A percentile compares a stretch with the other conserved stretches of the same genome.
Evolutionary conservation across 1,140 invertebrate species (phyloP).

Genomic region (Drosophila varians): DNA sequence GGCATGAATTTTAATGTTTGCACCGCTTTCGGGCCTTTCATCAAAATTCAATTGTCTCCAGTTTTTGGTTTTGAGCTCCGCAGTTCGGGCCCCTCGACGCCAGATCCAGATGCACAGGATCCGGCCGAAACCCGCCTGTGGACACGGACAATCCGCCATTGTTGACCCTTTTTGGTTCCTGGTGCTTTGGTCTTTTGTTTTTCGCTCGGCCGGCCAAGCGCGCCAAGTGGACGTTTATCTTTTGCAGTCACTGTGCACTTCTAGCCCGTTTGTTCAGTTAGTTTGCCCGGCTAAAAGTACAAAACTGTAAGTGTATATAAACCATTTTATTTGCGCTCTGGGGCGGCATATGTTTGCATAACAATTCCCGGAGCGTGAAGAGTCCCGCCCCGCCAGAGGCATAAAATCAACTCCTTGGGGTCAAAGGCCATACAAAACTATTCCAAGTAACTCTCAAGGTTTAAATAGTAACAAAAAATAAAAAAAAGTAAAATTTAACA

Average conservation of each 20-base stretch:
- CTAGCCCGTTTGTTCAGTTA: slow-evolving; percentile 9
- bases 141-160: slow-evolving; percentile 53
- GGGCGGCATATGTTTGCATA: slow-evolving; percentile 77
- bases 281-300: slow-evolving; percentile 28
- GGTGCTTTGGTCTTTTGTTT: slow-evolving; percentile 66
- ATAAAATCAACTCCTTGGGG: slow-evolving; percentile 17
- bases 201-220: slow-evolving; percentile 71
- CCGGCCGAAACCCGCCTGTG: slow-evolving; percentile 9
- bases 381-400: background rate
- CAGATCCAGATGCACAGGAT: slow-evolving; percentile 30
- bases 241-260: slow-evolving; percentile 74
- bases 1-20: slow-evolving; percentile 61
- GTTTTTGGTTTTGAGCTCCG: slow-evolving; percentile 9
- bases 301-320: slow-evolving; percentile 45
- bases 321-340: slow-evolving; percentile 72
- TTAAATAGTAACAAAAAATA: too few species aligned
- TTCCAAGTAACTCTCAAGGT: too few species aligned
- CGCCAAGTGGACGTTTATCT: slow-evolving; percentile 79
- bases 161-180: slow-evolving; percentile 74
- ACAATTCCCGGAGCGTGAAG: slow-evolving; percentile 57
- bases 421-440: background rate
- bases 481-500: background rate
- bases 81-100: slow-evolving; percentile 48
- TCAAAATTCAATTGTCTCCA: slow-evolving; percentile 77
- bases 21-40: slow-evolving; percentile 51